phyloP scores from a whole-genome alignment of 2,888 invertebrate genomes.

The Antheraea yamamai region DNA sequence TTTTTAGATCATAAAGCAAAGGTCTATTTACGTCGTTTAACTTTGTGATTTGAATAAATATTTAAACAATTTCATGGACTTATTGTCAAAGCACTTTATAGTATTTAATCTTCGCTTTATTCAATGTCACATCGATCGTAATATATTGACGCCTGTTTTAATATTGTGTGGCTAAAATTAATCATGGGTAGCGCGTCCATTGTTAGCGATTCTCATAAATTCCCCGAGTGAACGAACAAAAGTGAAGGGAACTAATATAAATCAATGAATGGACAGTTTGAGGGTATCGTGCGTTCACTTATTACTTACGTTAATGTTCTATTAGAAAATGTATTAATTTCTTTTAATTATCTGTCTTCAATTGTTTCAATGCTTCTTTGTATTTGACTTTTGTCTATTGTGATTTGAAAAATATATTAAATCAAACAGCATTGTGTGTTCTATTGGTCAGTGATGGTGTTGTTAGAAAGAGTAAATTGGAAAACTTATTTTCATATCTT shows the following conservation, averaged over 20 bases:
- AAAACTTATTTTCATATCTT: background rate
- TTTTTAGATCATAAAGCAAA: background rate
- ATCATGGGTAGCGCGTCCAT: constrained; percentile 16
- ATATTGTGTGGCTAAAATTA: background rate
- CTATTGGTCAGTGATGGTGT: too few relatives aligned
- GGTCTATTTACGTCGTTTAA: background rate
- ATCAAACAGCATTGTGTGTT: background rate
- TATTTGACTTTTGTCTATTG: background rate
- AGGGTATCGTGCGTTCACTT: constrained; percentile 26
- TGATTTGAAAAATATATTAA: background rate
- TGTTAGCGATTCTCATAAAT: constrained; percentile 31
- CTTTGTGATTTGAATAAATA: too few relatives aligned
- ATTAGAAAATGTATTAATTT: background rate
- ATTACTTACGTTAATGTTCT: background rate
- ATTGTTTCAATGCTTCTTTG: background rate
- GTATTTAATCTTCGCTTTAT: background rate
- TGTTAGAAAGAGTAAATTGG: too few relatives aligned
- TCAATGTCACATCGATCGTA: background rate
- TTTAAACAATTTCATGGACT: background rate
- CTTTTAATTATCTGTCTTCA: background rate
- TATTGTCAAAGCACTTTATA: background rate
- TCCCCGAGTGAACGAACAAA: constrained; percentile 27
- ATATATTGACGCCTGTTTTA: background rate
- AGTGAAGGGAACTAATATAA: constrained; percentile 30
- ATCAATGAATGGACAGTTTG: constrained; percentile 35